Conservation (phyloP, 2,797 vertebrate genomes). For the Chloroceryle inda region DNA sequence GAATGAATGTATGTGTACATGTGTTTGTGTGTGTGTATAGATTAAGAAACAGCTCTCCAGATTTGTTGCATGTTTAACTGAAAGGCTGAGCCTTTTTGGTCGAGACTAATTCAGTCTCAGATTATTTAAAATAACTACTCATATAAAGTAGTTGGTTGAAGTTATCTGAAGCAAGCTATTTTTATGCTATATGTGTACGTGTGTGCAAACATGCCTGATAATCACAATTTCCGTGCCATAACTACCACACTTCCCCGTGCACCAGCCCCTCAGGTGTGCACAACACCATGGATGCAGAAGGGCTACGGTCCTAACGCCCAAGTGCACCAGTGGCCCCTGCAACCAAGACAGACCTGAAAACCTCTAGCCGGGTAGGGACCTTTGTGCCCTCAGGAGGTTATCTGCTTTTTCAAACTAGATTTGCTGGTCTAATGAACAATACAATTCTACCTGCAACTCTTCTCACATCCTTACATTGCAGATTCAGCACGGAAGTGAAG, state of each 20-base stretch:
- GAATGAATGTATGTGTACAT: background rate
- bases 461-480: background rate
- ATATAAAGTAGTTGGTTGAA: background rate
- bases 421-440: background rate
- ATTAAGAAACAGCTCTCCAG: background rate
- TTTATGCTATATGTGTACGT: background rate
- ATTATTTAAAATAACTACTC: background rate
- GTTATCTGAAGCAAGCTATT: background rate
- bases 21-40: background rate
- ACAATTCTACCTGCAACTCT: background rate
- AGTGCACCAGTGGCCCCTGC: too few species aligned
- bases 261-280: background rate
- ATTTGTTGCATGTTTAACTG: background rate
- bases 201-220: rapidly evolving
- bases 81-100: background rate
- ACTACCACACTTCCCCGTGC: background rate
- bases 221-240: background rate
- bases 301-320: background rate
- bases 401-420: background rate
- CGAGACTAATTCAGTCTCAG: background rate
- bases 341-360: background rate
- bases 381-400: background rate
- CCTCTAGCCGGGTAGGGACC: background rate
- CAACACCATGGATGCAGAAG: background rate
- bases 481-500: background rate